Base-by-base conservation (phyloP, 2,888 invertebrate species). In the Scaptomyza cyrtandrae region DNA sequence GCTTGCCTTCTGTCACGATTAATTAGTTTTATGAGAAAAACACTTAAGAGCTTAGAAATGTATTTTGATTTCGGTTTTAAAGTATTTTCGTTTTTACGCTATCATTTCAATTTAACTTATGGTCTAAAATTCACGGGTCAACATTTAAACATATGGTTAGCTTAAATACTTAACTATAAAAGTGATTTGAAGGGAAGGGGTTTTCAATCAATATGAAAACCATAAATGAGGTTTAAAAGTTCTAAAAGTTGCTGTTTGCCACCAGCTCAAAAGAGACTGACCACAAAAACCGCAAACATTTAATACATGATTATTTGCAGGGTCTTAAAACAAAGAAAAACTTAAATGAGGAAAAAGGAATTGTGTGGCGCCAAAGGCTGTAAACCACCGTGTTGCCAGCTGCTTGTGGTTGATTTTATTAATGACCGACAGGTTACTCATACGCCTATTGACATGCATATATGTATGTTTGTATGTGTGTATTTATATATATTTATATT, bases 21-120 rank as follows among this genome's bases (percentile, higher is more conserved):
- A 68, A 49, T 64, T 73, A 60, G 48, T 46, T 54, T 68, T 65
- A 81, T 75, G 89, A 5, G 24, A 78, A 81, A 82, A 84, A 84
- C 83, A 89, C 80, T 89, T 85, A 87, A 87, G 66, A 78, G 75
- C 83, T 84, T 84, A 89, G 88, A 88, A 75, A 78, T 89, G 86
- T 89, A 84, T 84, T 83, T 83, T 83, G 83, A 83, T 83, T 84
- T 89, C 39, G 70, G 70, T 71, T 85, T 78, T 70, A 55, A 61
- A 77, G 65, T 80, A 83, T 62, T 53, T 62, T 5, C 24, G 33
- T 33, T 24, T n/a, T 13, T 33, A 44, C 43, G 43, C 46, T 74
- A 73, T 46, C 16, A 66, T 48, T 39, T 60, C 50, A 44, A 69
- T 55, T 63, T 60, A 24, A 46, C 75, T 71, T 70, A 65, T 19